A percentile compares a stretch with the other conserved stretches of the same genome.
These are phyloP conservation scores for Agapornis roseicollis DNA, from an alignment of 2,113 vertebrate genomes.

Conservation along the genomic window DNA sequence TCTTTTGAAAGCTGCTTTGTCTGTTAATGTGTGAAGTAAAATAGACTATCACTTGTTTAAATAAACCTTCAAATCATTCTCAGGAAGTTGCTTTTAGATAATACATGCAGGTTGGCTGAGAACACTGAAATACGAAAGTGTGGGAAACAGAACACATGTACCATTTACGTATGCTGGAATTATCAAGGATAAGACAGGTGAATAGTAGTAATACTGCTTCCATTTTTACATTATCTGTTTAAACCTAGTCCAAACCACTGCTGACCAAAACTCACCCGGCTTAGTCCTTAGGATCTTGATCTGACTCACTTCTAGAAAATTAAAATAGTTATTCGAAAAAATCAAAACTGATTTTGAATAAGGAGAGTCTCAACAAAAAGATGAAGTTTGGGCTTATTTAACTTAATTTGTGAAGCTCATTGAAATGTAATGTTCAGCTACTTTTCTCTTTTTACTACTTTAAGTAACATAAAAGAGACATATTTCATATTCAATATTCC, in stretches of 20 bases:
- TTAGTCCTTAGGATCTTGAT: background rate
- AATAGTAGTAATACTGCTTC: background rate
- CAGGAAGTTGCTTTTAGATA: background rate
- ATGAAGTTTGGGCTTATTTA: background rate
- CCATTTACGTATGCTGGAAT: background rate
- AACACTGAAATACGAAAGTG: background rate
- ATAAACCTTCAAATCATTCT: background rate
- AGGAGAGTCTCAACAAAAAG: background rate
- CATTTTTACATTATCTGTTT: background rate
- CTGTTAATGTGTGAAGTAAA: background rate
- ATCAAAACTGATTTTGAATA: background rate
- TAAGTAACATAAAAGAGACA: background rate
- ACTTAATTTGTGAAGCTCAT: background rate
- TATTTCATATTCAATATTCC: background rate
- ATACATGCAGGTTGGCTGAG: background rate
- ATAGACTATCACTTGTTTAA: background rate
- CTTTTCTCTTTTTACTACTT: background rate
- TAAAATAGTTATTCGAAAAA: background rate
- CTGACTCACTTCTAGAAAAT: background rate
- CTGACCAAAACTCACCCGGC: background rate
- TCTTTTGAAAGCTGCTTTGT: background rate
- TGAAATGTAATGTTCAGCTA: background rate
- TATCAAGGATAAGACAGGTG: background rate
- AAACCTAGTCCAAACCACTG: background rate
- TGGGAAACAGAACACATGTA: background rate